These are phyloP conservation scores for Benitochromis conjunctus DNA, from an alignment of 2,113 vertebrate genomes.

Conservation along the genomic window DNA sequence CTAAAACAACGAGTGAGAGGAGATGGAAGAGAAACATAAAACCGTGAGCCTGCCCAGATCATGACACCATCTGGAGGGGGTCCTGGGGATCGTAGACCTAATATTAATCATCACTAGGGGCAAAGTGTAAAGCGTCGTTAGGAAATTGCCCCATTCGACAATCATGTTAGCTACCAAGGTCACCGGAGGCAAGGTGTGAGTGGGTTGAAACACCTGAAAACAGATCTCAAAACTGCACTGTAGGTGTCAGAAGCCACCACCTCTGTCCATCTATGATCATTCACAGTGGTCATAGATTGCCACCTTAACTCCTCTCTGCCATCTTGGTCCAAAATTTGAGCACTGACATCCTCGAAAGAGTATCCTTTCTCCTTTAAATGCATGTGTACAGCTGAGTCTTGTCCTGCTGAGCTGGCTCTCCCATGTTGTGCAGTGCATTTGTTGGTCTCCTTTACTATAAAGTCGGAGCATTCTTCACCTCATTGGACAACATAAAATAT, in stretches of 20 bases:
- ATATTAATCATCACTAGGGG: background rate
- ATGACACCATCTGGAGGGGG: background rate
- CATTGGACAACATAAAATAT: background rate
- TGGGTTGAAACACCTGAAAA: background rate
- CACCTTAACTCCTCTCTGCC: background rate
- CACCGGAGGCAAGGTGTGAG: background rate
- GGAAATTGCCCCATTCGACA: background rate
- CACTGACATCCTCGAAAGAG: background rate
- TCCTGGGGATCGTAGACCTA: background rate
- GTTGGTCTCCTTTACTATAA: background rate
- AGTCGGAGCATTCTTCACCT: background rate
- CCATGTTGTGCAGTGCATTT: background rate
- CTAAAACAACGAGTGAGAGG: background rate
- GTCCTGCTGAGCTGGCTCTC: too few species aligned
- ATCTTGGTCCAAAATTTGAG: background rate
- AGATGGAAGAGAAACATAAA: background rate
- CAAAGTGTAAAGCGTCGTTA: background rate
- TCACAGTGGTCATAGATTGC: background rate
- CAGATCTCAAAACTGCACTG: background rate
- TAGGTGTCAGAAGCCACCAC: background rate
- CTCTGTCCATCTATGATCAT: background rate
- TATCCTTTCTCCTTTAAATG: background rate
- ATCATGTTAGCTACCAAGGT: background rate
- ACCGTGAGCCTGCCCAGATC: background rate
- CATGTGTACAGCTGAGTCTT: too few species aligned